Conservation (phyloP, 2,797 vertebrate genomes). For the Acanthurus tractus region DNA sequence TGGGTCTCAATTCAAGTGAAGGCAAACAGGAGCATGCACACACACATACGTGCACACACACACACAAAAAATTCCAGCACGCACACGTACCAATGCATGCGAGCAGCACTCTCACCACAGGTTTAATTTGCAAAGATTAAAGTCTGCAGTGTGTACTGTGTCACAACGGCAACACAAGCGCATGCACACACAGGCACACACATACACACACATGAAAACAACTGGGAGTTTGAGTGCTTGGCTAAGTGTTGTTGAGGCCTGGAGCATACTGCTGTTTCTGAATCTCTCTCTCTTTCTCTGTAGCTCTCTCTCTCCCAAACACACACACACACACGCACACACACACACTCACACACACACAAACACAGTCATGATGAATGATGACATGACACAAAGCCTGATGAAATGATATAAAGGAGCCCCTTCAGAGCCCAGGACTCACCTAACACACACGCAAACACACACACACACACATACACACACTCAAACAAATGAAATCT, state of each 20-base stretch:
- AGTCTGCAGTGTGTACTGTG: constrained; percentile 63
- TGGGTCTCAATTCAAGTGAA: constrained; percentile 49
- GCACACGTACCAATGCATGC: constrained; percentile 6
- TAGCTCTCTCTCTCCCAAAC: neutral
- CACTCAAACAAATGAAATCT: constrained; percentile 71
- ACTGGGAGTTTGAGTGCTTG: constrained; percentile 65
- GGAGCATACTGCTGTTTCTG: constrained; percentile 76
- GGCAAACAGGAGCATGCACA: constrained; percentile 57
- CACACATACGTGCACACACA: constrained; percentile 19
- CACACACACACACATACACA: constrained; percentile 43
- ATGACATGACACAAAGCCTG: constrained; percentile 77
- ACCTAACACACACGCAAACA: constrained; percentile 42
- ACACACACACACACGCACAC: neutral
- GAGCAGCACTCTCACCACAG: constrained; percentile 59
- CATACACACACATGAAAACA: constrained; percentile 47
- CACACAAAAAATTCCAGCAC: neutral
- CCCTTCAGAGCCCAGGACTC: constrained; percentile 58
- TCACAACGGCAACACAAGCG: constrained; percentile 25
- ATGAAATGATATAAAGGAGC: constrained; percentile 73
- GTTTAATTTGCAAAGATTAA: constrained; percentile 85
- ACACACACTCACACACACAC: constrained; percentile 15
- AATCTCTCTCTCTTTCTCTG: constrained; percentile 30
- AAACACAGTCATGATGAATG: constrained; percentile 52
- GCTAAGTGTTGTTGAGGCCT: constrained; percentile 76
- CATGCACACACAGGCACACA: constrained; percentile 18